Evolutionary conservation across 2,113 vertebrate genomes (phyloP).

Genomic region (Platichthys stellatus): DNA sequence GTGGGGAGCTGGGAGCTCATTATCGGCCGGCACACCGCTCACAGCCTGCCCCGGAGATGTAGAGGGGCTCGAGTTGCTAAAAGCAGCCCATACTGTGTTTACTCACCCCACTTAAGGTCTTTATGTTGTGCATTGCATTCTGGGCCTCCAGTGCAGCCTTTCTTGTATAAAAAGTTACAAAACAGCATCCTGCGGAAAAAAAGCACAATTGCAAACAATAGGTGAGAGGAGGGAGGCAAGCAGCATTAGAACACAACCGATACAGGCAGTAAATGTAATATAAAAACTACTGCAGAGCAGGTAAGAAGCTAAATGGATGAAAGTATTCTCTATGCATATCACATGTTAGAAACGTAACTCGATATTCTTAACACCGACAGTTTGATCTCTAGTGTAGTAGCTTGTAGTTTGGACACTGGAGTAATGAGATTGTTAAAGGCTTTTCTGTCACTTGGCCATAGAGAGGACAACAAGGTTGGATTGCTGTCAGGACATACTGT

Average conservation of each 20-base stretch:
- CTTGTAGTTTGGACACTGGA: constrained; percentile 44
- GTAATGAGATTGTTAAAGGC: constrained; percentile 54
- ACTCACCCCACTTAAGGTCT: constrained; percentile 99
- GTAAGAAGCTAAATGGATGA: constrained; percentile 39
- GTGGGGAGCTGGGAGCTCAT: constrained; percentile 63
- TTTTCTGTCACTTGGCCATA: constrained; percentile 47
- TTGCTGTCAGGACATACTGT: constrained; percentile 47
- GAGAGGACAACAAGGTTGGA: constrained; percentile 49
- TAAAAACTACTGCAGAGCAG: constrained; percentile 30
- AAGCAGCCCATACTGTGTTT: constrained; percentile 69
- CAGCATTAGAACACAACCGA: constrained; percentile 49
- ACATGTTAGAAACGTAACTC: constrained; percentile 58
- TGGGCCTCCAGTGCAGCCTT: constrained; percentile 99
- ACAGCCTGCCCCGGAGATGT: constrained; percentile 53
- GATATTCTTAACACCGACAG: constrained; percentile 53
- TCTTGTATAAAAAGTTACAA: constrained; percentile 99
- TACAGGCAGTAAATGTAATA: constrained; percentile 44
- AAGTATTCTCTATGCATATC: constrained; percentile 29
- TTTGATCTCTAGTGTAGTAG: constrained; percentile 37
- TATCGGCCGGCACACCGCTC: constrained; percentile 58
- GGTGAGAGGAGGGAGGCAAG: constrained; percentile 37
- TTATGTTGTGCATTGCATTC: constrained; percentile 99
- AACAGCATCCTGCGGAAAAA: constrained; percentile 93
- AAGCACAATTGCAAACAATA: constrained; percentile 46
- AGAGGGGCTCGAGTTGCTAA: constrained; percentile 60